Conservation (phyloP, 2,113 vertebrate genomes). For the Sprattus sprattus region DNA sequence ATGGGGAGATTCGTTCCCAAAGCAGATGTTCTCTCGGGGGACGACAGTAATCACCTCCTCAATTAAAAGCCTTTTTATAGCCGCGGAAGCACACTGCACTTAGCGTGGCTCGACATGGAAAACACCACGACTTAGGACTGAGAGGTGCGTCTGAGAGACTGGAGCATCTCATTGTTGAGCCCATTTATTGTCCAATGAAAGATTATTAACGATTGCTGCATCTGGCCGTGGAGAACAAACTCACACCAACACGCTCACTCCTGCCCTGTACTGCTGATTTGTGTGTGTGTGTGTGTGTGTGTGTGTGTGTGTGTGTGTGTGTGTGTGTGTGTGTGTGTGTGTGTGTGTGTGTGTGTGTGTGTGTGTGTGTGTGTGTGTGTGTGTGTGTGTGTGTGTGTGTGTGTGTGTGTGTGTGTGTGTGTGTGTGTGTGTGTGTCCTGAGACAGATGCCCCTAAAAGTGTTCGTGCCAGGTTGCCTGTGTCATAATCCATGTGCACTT, state of each 20-base stretch:
- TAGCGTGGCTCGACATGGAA: not conserved
- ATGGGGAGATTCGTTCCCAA: not conserved
- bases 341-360: too few species aligned
- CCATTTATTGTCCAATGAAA: not conserved
- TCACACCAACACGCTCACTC: not conserved
- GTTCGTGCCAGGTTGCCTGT: not conserved
- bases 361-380: too few species aligned
- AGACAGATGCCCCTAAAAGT: not conserved
- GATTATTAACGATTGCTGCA: not conserved
- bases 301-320: not conserved
- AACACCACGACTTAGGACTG: not conserved
- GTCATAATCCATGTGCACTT: not conserved
- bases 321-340: too few species aligned
- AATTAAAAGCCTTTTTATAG: constrained; percentile 19
- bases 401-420: not conserved
- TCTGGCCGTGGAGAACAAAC: not conserved
- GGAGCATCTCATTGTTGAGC: not conserved
- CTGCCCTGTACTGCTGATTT: not conserved
- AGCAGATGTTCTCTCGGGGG: not conserved
- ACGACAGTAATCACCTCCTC: not conserved
- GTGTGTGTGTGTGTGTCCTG: not conserved
- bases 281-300: not conserved
- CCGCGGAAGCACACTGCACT: not conserved
- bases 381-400: not conserved
- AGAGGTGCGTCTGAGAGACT: not conserved